Percentiles rank a stretch among this genome's conserved stretches.
These are phyloP conservation scores for Cryptotis parvus DNA, from an alignment of 2,113 vertebrate genomes.

Conservation along the genomic window DNA sequence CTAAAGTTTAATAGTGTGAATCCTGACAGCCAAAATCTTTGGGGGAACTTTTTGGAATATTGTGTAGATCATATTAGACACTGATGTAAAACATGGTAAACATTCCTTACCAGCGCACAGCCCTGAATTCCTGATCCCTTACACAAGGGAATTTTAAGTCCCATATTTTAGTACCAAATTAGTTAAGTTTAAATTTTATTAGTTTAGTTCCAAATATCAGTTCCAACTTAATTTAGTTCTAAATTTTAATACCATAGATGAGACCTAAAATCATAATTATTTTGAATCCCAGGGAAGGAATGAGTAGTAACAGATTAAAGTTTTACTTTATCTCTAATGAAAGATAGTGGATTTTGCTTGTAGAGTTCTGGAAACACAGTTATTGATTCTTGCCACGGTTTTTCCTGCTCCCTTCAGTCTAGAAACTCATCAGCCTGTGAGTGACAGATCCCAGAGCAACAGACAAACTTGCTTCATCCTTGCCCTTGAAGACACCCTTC, in stretches of 20 bases:
- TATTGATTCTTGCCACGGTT: background rate
- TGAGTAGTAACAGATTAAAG: background rate
- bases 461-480: background rate
- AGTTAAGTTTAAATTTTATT: too few species aligned
- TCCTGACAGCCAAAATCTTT: background rate
- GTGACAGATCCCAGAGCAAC: background rate
- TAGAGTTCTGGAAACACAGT: background rate
- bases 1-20: background rate
- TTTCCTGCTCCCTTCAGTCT: background rate
- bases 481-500: conserved; percentile 4
- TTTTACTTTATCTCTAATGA: background rate
- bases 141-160: background rate
- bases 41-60: background rate
- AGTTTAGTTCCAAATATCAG: too few species aligned
- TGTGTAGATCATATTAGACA: background rate
- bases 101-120: background rate
- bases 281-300: background rate
- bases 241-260: background rate
- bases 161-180: too few species aligned
- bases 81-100: background rate
- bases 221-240: too few species aligned
- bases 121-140: background rate
- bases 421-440: background rate
- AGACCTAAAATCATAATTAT: background rate
- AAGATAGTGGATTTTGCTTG: background rate